These are phyloP conservation scores for Falco naumanni DNA, from an alignment of 2,797 vertebrate species.

Conservation along the genomic window DNA sequence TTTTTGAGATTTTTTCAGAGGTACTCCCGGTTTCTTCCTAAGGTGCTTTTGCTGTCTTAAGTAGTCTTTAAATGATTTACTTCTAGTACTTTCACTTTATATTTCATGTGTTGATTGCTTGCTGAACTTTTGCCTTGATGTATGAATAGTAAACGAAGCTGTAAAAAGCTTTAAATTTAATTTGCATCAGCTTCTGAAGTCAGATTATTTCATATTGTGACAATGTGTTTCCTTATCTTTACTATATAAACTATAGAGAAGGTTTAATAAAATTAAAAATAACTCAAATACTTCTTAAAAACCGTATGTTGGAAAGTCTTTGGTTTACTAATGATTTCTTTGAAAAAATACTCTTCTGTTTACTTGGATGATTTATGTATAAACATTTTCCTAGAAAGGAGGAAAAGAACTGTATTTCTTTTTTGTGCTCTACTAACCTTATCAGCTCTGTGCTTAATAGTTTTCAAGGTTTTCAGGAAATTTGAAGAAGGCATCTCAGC, in stretches of 20 bases:
- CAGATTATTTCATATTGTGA: not conserved
- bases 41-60: conserved; percentile 61
- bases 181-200: conserved; percentile 34
- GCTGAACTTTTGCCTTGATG: conserved; percentile 43
- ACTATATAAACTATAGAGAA: not conserved
- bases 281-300: not conserved
- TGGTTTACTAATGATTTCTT: not conserved
- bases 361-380: not conserved
- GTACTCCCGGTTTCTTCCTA: conserved; percentile 48
- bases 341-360: not conserved
- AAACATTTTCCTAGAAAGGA: not conserved
- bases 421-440: not conserved
- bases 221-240: conserved; percentile 6
- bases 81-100: conserved; percentile 50
- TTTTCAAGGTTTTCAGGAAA: not conserved
- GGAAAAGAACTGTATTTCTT: not conserved
- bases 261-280: not conserved
- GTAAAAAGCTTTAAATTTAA: conserved; percentile 59
- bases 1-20: conserved; percentile 50
- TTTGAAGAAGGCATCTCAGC: not conserved
- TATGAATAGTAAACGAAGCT: conserved; percentile 55
- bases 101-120: conserved; percentile 54
- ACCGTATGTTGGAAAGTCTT: not conserved
- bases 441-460: not conserved
- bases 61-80: conserved; percentile 53